Evolutionary conservation across 2,888 invertebrate genomes (phyloP), one percentile per base, ranked within the genome.

Genomic region (Drosophila glabriapex): DNA sequence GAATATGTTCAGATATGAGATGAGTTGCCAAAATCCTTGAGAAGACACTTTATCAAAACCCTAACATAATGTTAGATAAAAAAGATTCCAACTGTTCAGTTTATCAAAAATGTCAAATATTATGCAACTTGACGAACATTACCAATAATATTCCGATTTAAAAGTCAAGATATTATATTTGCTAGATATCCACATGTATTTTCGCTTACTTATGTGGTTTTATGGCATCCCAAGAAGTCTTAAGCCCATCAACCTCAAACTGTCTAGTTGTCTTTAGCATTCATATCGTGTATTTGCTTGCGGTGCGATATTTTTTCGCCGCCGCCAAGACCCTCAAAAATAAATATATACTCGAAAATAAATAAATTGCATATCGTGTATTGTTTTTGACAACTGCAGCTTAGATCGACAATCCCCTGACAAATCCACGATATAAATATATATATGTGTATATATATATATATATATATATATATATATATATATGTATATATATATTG

Each of bases 201-300:
- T 29, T 22, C 41, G 14, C 43, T 19, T 53, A 35, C 5, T 22
- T 52, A 54, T 66, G 37, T 64, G 53, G 39, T 46, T 62, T 69
- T 66, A 59, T 76, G 66, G 52, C 55, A 46, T 58, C 29, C n/a
- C 54, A 33, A 76, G 63, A 68, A 53, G 66, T 67, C 80, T 70
- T 80, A 80, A 80, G 72, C 80, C 58, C 79, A 82, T 79, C 76
- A 80, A 79, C 81, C 81, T 80, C 78, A 80, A 80, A 77, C 59
- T 83, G 83, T 83, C 74, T 56, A 58, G 46, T 49, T 56, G 68
- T 28, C 64, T 72, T 68, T 53, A 43, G 53, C 46, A 56, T 62
- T 69, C 62, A 67, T 58, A 75, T 68, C 66, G 75, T 35, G 16
- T 59, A n/a, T 58, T 58, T 58, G 58, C 37, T 37, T 22, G 28